These are phyloP conservation scores for Parus major DNA, from an alignment of 2,113 vertebrate genomes.

Conservation along the genomic window DNA sequence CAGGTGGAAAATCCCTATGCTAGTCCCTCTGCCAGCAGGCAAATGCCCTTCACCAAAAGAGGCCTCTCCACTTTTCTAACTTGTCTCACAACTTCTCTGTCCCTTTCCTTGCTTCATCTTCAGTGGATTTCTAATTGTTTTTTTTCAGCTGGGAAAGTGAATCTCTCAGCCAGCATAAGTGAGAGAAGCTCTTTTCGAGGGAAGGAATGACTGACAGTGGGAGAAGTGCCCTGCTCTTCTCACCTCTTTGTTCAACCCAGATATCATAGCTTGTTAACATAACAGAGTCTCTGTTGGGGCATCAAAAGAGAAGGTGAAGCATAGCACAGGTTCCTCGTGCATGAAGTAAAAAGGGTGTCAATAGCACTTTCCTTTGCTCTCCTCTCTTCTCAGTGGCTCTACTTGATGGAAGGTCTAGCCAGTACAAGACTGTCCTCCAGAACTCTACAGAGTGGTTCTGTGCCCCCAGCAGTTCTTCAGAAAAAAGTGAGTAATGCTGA, in stretches of 20 bases:
- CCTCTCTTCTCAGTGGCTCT: neutral
- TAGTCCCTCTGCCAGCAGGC: neutral
- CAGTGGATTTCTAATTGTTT: rapidly evolving
- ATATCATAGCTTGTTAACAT: neutral
- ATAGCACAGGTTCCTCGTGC: neutral
- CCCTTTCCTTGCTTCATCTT: neutral
- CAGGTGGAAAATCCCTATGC: neutral
- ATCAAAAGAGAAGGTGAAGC: neutral
- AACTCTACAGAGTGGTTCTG: neutral
- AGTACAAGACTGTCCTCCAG: neutral
- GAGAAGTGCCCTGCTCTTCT: neutral
- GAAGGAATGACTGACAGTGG: no score
- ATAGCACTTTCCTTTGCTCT: neutral
- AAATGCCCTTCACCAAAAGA: neutral
- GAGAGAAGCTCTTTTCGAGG: neutral
- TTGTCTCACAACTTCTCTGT: neutral
- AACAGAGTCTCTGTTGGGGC: neutral
- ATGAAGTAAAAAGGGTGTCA: neutral
- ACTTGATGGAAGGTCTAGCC: neutral
- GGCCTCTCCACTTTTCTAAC: neutral
- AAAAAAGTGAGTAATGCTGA: neutral
- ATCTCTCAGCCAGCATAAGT: neutral
- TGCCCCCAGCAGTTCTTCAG: neutral
- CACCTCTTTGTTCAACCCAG: neutral
- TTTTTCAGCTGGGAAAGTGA: neutral